Conservation (phyloP, 1,140 invertebrate species). For the Samia ricini region DNA sequence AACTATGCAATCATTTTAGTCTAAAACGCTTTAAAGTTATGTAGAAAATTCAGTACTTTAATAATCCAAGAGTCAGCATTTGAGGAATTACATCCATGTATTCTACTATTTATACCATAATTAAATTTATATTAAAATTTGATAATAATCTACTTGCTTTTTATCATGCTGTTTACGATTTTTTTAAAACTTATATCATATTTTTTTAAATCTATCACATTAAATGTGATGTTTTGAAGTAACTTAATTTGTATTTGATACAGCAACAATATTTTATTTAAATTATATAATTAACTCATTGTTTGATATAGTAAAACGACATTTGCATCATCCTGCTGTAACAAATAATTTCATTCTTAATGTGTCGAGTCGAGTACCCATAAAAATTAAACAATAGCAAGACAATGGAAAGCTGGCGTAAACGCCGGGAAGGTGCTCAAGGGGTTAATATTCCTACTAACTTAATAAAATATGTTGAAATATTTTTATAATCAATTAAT, state of each 20-base stretch:
- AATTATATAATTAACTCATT: not conserved
- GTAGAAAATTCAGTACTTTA: not conserved
- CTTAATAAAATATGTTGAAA: too few species aligned
- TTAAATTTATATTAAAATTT: not conserved
- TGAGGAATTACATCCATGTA: not conserved
- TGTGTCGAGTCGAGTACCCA: too few species aligned
- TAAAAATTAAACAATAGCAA: too few species aligned
- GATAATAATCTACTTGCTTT: not conserved
- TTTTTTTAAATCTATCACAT: not conserved
- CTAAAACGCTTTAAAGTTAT: not conserved
- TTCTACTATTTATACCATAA: not conserved
- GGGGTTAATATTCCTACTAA: too few species aligned
- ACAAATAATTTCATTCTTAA: too few species aligned
- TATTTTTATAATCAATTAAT: too few species aligned
- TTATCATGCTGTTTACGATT: not conserved
- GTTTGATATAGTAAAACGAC: not conserved
- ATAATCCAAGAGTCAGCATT: not conserved
- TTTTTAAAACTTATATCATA: not conserved
- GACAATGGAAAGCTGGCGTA: too few species aligned
- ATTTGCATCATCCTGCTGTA: too few species aligned
- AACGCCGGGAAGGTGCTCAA: too few species aligned
- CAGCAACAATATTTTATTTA: not conserved
- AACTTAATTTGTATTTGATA: not conserved
- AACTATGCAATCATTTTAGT: slow-evolving; percentile 1
- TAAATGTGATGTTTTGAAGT: not conserved